Evolutionary conservation across 2,888 invertebrate species (phyloP), one percentile per base, ranked within the genome.

Genomic region (Thera obeliscata): DNA sequence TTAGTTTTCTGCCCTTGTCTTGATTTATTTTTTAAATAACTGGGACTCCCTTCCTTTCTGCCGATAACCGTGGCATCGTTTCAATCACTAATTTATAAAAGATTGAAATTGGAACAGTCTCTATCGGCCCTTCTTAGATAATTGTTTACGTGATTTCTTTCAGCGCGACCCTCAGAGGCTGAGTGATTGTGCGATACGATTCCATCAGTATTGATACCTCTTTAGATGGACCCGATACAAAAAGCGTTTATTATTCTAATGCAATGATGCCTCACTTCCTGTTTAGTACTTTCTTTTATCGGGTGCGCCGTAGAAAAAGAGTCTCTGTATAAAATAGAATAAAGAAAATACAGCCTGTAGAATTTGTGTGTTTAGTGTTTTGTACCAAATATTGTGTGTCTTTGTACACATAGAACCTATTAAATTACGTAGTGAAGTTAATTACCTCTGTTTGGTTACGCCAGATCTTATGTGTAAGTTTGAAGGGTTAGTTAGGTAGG

Each of bases 61-160:
- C 22, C 49, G 41, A n/a, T 9, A 46, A 52, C 43, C 52, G 43
- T 9, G 43, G 46, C 48, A 55, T 36, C 61, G 61, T 54, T 54
- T 22, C 56, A 64, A 71, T 67, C 64, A 62, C 73, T 78, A 78
- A 80, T 81, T 76, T 75, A 75, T 74, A 79, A 75, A 77, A 76
- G 76, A 76, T 78, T 76, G 76, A 76, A 79, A 81, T 80, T 77
- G 76, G 75, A 69, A 72, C 76, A 73, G 74, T 72, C 74, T 65
- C 71, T 60, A 65, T 76, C 78, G 73, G 78, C 76, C 76, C 81
- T 82, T 82, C 84, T 81, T 83, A 80, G 76, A 82, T 85, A 86
- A 85, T 86, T 81, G 78, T 81, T 84, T 82, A 78, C 76, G 79
- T 81, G 81, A 83, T 85, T 84, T 79, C 79, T 82, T 82, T 80